Conservation (phyloP, 2,888 invertebrate genomes). For the Vanessa cardui region DNA sequence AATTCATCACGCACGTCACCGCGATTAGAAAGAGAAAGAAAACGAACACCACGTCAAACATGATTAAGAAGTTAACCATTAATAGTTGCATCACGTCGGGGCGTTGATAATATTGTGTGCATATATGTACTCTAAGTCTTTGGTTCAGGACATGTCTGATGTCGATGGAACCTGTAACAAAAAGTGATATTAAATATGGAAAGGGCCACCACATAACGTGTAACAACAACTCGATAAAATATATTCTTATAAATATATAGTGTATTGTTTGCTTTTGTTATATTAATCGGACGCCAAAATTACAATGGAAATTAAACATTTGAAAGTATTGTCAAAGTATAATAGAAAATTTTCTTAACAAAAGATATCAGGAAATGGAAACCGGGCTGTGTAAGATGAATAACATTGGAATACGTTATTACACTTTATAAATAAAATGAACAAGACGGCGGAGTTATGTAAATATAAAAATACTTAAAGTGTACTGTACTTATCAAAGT, state of each 20-base stretch:
- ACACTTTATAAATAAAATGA: background rate
- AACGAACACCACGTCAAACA: slow-evolving; percentile 94
- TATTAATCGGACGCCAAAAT: no score
- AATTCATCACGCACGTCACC: slow-evolving; percentile 91
- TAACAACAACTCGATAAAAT: no score
- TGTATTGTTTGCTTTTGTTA: no score
- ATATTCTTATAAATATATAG: no score
- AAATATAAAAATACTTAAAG: background rate
- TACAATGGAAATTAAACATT: no score
- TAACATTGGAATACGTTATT: background rate
- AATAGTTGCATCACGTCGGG: slow-evolving; percentile 89
- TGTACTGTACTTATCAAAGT: no score
- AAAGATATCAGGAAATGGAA: no score
- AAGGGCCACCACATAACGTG: no score
- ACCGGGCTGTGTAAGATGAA: no score
- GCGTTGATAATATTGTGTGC: slow-evolving; percentile 69
- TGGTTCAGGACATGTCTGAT: slow-evolving; percentile 37
- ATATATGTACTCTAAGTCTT: slow-evolving; percentile 35
- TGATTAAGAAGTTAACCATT: slow-evolving; percentile 93
- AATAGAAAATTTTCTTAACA: no score
- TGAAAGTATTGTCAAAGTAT: no score
- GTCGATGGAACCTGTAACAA: slow-evolving; percentile 43
- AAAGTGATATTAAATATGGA: background rate
- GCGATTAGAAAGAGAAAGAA: slow-evolving; percentile 93
- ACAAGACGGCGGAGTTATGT: background rate